Evolutionary conservation across 2,797 vertebrate genomes (phyloP), one percentile per base, ranked within the genome.

Genomic region (Anguilla marmorata): DNA sequence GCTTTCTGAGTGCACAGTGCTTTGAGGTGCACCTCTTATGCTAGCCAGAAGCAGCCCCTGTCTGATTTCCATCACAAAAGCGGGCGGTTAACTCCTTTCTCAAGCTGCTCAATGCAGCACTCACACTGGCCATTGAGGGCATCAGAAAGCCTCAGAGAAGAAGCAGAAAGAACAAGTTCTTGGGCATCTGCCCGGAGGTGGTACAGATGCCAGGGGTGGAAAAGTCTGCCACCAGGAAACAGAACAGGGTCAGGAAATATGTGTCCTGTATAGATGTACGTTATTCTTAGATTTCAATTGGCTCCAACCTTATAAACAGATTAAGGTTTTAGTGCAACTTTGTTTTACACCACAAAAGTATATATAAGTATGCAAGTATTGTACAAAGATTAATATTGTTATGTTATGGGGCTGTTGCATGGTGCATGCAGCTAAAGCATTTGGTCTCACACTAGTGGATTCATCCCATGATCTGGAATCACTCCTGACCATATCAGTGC

Each of bases 41-140:
- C 82, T 80, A 89, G 91, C 90, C 92, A 94, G 93, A 92, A 93
- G 90, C 87, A 76, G 21, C 87, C 87, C 90, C 88, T 74, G 88
- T 86, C 89, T 90, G 86, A 94, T 94, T 93, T 94, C 91, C 92
- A 94, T 93, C 91, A 94, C 91, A 94, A 94, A 94, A 93, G 90
- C 87, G 87, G 87, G 63, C 87, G 50, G 41, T 66, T 86, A 87
- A 90, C 90, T 91, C 82, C 86, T 90, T 90, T 91, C 89, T 91
- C 90, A 92, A 92, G 89, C 92, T 93, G 90, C 89, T 90, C 89
- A 91, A 87, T 90, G 93, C 92, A 90, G 88, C 87, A 45, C 50
- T 86, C 89, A 92, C 89, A 89, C 87, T 63, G 88, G 74, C 88
- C 91, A 90, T 87, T 93, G 85, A 86, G 58, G 69, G 84, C 92